Conservation (phyloP, 2,888 invertebrate genomes). For the Erannis defoliaria region DNA sequence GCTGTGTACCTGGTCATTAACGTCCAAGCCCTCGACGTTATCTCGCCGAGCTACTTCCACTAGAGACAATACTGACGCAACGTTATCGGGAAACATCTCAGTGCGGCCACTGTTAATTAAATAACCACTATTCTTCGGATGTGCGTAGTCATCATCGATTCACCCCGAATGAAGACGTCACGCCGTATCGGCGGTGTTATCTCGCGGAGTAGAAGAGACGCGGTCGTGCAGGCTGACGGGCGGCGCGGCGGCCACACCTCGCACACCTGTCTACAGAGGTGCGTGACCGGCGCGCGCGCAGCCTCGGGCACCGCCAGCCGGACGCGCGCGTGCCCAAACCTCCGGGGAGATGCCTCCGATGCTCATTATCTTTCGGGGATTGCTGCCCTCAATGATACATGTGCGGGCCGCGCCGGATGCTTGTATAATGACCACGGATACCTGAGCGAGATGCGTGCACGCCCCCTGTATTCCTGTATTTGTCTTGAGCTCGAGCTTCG, state of each 20-base stretch:
- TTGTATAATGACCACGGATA: conserved; percentile 71
- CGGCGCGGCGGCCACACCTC: conserved; percentile 61
- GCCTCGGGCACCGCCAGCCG: conserved; percentile 59
- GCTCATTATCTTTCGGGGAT: conserved; percentile 81
- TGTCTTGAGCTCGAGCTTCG: conserved; percentile 42
- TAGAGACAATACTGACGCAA: conserved; percentile 40
- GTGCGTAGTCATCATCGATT: conserved; percentile 61
- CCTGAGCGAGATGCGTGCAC: conserved; percentile 45
- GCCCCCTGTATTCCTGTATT: conserved; percentile 48
- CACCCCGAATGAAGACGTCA: conserved; percentile 72
- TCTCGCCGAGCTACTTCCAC: conserved; percentile 43
- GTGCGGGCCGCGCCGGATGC: conserved; percentile 76
- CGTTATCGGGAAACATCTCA: conserved; percentile 45
- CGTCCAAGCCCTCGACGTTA: conserved; percentile 42
- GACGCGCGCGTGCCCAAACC: conserved; percentile 62
- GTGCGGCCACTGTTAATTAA: conserved; percentile 64
- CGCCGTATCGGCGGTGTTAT: conserved; percentile 58
- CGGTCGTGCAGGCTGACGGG: conserved; percentile 48
- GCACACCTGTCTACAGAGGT: conserved; percentile 55
- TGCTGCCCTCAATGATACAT: conserved; percentile 76
- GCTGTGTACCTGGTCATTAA: conserved; percentile 49
- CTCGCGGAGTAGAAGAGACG: conserved; percentile 50
- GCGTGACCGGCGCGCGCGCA: conserved; percentile 59
- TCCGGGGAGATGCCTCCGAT: conserved; percentile 77
- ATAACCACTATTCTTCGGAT: conserved; percentile 59